Percentiles rank a stretch among this genome's conserved stretches.
phyloP scores from a whole-genome alignment of 1,140 invertebrate genomes.

The Lethrus apterus region DNA sequence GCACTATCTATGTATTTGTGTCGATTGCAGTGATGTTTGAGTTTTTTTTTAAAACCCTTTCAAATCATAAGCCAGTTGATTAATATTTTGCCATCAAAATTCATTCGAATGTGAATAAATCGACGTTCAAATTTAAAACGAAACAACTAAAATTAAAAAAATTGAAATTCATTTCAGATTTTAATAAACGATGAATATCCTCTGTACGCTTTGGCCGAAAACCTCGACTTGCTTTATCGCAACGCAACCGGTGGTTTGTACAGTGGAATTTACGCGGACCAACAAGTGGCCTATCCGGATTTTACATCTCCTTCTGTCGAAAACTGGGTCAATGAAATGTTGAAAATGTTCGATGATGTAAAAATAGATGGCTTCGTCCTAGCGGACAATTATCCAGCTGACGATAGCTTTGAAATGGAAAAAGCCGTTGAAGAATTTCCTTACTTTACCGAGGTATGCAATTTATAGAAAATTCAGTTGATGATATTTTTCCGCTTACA shows the following conservation, averaged over 20 bases:
- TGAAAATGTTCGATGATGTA: conserved; percentile 19
- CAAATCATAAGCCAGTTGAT: no score
- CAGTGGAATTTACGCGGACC: conserved; percentile 22
- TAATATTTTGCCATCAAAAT: no score
- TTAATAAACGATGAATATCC: conserved; percentile 10
- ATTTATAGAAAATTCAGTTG: neutral
- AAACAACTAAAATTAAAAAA: conserved; percentile 2
- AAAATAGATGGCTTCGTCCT: conserved; percentile 30
- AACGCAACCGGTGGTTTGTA: conserved; percentile 14
- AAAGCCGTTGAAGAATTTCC: conserved; percentile 23
- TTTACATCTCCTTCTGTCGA: conserved; percentile 22
- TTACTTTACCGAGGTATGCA: conserved; percentile 29
- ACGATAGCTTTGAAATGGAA: conserved; percentile 26
- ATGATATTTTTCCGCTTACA: no score
- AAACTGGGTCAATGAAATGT: conserved; percentile 19
- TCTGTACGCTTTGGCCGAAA: conserved; percentile 7
- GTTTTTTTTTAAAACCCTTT: no score
- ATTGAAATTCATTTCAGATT: conserved; percentile 19
- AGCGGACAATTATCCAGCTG: conserved; percentile 36
- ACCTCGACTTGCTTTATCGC: conserved; percentile 18
- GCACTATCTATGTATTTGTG: no score
- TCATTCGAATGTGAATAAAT: no score
- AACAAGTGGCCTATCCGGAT: conserved; percentile 33
- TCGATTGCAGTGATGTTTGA: no score
- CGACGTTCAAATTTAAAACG: conserved; percentile 1